These are phyloP conservation scores for Leptinotarsa haldemani DNA, from an alignment of 2,888 invertebrate species.

Conservation along the genomic window DNA sequence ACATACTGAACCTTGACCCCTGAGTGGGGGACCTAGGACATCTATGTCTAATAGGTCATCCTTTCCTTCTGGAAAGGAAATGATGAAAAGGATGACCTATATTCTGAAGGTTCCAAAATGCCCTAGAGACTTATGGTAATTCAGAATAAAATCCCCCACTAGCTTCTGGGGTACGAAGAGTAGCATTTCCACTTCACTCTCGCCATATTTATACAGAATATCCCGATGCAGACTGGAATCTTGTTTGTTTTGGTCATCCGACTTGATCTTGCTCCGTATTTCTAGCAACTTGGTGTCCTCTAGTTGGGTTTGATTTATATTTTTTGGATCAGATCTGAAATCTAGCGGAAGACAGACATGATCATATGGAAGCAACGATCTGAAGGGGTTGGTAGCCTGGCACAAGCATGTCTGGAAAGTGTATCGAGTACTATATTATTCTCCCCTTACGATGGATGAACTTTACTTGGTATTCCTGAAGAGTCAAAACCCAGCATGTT, in stretches of 20 bases:
- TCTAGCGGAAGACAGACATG: neutral
- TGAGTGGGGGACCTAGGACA: no score
- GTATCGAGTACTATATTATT: neutral
- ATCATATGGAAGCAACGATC: neutral
- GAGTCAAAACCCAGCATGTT: neutral
- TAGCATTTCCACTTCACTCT: no score
- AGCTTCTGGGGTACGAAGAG: no score
- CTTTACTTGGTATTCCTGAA: conserved; percentile 2
- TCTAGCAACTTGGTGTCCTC: neutral
- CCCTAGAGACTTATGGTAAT: no score
- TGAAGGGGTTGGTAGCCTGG: neutral
- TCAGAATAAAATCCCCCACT: no score
- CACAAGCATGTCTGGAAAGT: neutral
- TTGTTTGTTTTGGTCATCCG: neutral
- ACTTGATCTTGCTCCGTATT: neutral
- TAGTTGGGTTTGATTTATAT: neutral
- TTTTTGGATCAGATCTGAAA: neutral
- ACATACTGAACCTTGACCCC: no score
- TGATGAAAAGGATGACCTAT: no score
- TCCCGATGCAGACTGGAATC: neutral
- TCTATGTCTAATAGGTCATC: no score
- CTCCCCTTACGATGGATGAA: neutral
- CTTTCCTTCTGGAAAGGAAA: no score
- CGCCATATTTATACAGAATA: no score
- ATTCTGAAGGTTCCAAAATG: no score